Evolutionary conservation across 2,888 invertebrate species (phyloP).

Genomic region (Dinocampus coccinellae): DNA sequence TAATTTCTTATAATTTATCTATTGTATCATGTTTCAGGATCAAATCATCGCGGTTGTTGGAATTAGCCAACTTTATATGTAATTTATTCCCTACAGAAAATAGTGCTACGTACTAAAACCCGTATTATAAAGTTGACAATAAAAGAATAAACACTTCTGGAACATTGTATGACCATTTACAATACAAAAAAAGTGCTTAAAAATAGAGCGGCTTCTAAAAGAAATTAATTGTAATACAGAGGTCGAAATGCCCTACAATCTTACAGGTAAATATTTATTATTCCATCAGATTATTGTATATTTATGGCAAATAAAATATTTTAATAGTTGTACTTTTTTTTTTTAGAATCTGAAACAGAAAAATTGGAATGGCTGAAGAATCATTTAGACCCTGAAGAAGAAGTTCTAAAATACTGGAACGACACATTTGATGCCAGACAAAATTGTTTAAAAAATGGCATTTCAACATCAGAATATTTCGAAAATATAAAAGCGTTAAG

Average conservation of each 20-base stretch:
- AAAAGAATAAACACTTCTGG: background rate
- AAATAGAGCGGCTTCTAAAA: background rate
- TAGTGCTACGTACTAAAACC: background rate
- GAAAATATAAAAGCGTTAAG: too few relatives aligned
- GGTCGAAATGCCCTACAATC: background rate
- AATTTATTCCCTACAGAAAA: background rate
- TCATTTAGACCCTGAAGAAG: background rate
- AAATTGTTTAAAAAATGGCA: background rate
- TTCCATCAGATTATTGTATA: background rate
- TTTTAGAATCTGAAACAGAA: background rate
- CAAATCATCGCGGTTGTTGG: too few relatives aligned
- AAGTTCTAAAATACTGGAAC: background rate
- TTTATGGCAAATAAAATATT: background rate
- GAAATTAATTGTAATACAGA: too few relatives aligned
- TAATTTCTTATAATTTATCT: too few relatives aligned
- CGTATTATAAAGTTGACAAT: background rate
- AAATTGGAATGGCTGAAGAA: constrained; percentile 1
- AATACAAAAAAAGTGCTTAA: background rate
- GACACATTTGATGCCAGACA: background rate
- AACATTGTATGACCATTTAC: background rate
- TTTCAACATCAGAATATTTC: too few relatives aligned
- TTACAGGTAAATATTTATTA: background rate
- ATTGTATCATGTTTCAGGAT: too few relatives aligned
- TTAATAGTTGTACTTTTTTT: background rate
- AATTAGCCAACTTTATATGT: too few relatives aligned